Percentiles rank a stretch among this genome's conserved stretches.
These are phyloP conservation scores for Synanthedon tipuliformis DNA, from an alignment of 2,888 invertebrate species.

Conservation along the genomic window DNA sequence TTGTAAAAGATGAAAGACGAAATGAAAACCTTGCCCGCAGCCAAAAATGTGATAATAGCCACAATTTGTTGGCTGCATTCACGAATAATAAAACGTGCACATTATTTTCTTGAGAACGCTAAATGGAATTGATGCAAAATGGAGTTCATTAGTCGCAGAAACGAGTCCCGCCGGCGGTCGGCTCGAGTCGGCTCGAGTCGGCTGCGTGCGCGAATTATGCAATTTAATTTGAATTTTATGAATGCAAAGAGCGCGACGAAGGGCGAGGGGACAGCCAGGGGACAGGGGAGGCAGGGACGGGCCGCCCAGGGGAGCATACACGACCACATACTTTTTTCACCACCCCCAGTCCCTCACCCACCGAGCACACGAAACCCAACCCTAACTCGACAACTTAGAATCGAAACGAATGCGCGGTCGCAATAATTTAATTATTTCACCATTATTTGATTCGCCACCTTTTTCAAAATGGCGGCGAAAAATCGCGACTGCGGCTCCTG, in stretches of 20 bases:
- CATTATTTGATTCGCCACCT: constrained; percentile 67
- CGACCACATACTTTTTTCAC: constrained; percentile 46
- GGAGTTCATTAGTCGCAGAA: constrained; percentile 54
- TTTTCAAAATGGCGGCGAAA: constrained; percentile 62
- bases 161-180: constrained; percentile 12
- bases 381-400: constrained; percentile 31
- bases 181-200: constrained; percentile 7
- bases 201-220: constrained; percentile 44
- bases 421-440: constrained; percentile 62
- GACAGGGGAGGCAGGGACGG: constrained; percentile 15
- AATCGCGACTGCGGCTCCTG: not conserved
- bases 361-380: constrained; percentile 29
- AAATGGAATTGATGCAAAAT: constrained; percentile 16
- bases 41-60: not conserved
- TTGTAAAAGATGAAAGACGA: no score
- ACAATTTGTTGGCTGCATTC: not conserved
- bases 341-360: constrained; percentile 30
- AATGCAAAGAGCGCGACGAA: constrained; percentile 24
- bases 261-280: constrained; percentile 17
- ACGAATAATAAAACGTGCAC: not conserved
- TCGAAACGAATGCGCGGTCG: constrained; percentile 19
- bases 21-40: no score
- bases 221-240: constrained; percentile 62
- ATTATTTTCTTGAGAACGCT: constrained; percentile 1
- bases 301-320: constrained; percentile 26